Percentiles rank a stretch among this genome's conserved stretches.
Evolutionary conservation across 2,113 vertebrate genomes (phyloP).

Genomic region (Nyctibius bracteatus): DNA sequence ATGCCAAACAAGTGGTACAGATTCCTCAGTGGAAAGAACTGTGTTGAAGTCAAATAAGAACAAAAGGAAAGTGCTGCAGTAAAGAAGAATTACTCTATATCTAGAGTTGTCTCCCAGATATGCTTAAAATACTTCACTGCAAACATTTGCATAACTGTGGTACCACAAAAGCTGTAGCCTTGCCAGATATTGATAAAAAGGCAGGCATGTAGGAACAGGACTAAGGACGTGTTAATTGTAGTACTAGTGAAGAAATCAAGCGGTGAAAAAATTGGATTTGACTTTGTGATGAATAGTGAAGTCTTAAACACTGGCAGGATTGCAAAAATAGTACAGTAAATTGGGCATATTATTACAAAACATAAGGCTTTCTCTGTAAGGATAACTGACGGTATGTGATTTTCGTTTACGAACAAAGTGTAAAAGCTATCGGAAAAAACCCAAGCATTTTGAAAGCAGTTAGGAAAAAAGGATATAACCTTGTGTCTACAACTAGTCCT

Average conservation of each 20-base stretch:
- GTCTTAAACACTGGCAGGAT: neutral
- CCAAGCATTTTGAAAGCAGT: neutral
- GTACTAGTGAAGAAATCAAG: neutral
- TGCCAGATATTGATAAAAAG: neutral
- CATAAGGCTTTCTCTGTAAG: neutral
- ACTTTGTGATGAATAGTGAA: conserved; percentile 9
- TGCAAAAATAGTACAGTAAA: conserved; percentile 34
- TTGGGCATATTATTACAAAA: conserved; percentile 32
- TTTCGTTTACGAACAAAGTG: conserved; percentile 14
- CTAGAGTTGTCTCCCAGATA: neutral
- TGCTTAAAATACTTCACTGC: neutral
- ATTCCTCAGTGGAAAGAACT: neutral
- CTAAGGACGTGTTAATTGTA: neutral
- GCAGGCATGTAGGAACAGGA: neutral
- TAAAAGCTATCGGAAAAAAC: neutral
- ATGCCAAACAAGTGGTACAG: neutral
- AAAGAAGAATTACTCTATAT: neutral
- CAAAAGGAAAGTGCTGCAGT: neutral
- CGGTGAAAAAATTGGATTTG: neutral
- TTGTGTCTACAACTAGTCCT: neutral
- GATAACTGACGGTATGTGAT: neutral
- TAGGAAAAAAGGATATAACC: neutral
- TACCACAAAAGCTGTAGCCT: neutral
- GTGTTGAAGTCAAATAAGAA: neutral
- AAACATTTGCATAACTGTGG: neutral